Percentiles rank a stretch among this genome's conserved stretches.
phyloP scores from a whole-genome alignment of 2,797 vertebrate genomes.

The Coracias cyanogaster region DNA sequence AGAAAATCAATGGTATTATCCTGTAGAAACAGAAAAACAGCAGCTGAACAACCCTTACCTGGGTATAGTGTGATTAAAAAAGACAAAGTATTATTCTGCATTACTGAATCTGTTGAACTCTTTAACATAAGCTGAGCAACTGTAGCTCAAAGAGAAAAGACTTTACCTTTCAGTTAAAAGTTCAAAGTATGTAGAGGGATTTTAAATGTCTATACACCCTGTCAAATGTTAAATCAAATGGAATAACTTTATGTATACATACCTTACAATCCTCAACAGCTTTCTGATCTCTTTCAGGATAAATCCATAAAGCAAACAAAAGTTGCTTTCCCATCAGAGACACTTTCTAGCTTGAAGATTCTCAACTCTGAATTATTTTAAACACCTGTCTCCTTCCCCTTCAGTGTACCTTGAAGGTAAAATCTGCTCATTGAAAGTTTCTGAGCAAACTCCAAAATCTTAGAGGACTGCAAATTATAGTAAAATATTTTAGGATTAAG shows the following conservation, averaged over 20 bases:
- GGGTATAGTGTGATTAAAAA: neutral
- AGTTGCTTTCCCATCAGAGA: slow-evolving; percentile 27
- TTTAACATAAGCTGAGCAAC: neutral
- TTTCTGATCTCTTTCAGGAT: slow-evolving; percentile 55
- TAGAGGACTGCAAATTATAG: neutral
- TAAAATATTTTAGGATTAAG: neutral
- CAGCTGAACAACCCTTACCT: too few relatives aligned
- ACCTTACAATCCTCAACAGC: neutral
- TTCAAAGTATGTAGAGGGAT: slow-evolving; percentile 42
- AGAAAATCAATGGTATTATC: too few relatives aligned
- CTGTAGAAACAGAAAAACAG: too few relatives aligned
- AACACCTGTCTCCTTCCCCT: slow-evolving; percentile 12
- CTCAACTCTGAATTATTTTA: slow-evolving; percentile 5
- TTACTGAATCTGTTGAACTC: slow-evolving; percentile 14
- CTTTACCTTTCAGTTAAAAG: neutral
- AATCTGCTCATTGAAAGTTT: neutral
- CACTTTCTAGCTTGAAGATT: slow-evolving; percentile 27
- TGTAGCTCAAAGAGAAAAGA: neutral
- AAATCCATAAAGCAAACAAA: slow-evolving; percentile 57
- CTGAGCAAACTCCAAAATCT: neutral
- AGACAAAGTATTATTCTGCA: neutral
- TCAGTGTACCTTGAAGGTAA: slow-evolving; percentile 8
- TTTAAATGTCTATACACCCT: slow-evolving; percentile 45
- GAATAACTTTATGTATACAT: slow-evolving; percentile 49
- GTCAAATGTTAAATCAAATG: slow-evolving; percentile 62